Evolutionary conservation across 2,113 vertebrate species (phyloP).

Genomic region (Galbula dea): DNA sequence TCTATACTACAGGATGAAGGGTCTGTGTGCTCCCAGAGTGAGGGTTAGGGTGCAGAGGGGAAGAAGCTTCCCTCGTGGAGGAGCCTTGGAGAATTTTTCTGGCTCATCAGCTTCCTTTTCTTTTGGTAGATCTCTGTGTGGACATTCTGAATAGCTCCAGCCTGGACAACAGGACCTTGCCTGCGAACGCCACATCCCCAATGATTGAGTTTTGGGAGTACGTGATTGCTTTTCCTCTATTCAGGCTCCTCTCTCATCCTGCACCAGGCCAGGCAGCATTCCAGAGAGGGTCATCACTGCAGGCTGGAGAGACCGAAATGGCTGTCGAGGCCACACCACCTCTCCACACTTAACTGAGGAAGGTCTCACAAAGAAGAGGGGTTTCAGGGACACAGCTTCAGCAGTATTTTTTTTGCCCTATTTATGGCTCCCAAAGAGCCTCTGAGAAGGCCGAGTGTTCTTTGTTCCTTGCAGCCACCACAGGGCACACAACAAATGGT

Average conservation of each 20-base stretch:
- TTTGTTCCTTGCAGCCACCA: neutral
- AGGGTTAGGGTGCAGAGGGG: neutral
- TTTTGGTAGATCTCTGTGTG: slow-evolving; percentile 78
- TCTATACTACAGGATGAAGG: neutral
- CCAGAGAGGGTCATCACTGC: neutral
- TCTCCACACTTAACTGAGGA: neutral
- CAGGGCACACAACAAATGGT: neutral
- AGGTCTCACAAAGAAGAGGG: neutral
- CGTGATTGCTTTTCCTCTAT: slow-evolving; percentile 44
- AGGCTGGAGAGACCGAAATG: neutral
- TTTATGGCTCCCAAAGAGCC: neutral
- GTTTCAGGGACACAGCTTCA: neutral
- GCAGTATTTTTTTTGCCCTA: accelerated
- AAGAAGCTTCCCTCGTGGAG: neutral
- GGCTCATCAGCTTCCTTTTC: slow-evolving; percentile 20
- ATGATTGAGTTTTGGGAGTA: slow-evolving; percentile 95
- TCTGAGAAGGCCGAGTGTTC: neutral
- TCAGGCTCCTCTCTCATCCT: neutral
- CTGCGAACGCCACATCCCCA: slow-evolving; percentile 79
- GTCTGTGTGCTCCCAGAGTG: neutral
- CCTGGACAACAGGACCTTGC: slow-evolving; percentile 41
- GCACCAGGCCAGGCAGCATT: neutral
- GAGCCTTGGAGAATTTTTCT: neutral
- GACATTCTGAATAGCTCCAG: slow-evolving; percentile 69
- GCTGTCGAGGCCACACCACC: neutral